A percentile compares a stretch with the other conserved stretches of the same genome.
Evolutionary conservation across 2,888 invertebrate genomes (phyloP).

Genomic region (Eurytoma californica): DNA sequence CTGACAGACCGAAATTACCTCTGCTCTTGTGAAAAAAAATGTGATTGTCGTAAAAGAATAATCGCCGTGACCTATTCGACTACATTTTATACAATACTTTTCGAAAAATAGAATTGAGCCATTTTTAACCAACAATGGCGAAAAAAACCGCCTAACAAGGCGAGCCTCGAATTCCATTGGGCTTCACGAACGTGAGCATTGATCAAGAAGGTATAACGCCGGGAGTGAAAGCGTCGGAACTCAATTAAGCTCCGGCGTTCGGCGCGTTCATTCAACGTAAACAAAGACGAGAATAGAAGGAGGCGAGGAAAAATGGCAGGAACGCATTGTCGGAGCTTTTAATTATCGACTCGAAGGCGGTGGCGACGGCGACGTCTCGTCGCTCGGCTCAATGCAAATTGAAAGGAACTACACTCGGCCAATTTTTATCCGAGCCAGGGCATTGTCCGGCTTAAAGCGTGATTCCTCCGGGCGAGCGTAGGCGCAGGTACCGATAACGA

Average conservation of each 20-base stretch:
- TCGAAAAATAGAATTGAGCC: too few species aligned
- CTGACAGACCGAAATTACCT: background rate
- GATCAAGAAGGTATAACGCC: too few species aligned
- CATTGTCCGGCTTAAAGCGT: conserved; percentile 43
- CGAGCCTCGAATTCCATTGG: too few species aligned
- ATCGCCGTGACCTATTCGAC: too few species aligned
- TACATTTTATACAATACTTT: too few species aligned
- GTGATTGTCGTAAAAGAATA: too few species aligned
- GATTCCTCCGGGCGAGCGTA: conserved; percentile 18
- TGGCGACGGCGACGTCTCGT: conserved; percentile 1
- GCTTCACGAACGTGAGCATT: too few species aligned
- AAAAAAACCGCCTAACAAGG: too few species aligned
- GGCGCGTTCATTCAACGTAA: background rate
- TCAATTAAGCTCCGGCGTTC: background rate
- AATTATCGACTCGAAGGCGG: conserved; percentile 19
- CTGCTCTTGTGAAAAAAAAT: too few species aligned
- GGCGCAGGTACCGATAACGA: background rate
- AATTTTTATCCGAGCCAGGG: conserved; percentile 23
- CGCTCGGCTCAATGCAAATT: conserved; percentile 37
- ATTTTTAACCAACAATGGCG: too few species aligned
- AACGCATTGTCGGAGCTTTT: conserved; percentile 20
- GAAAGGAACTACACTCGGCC: conserved; percentile 42
- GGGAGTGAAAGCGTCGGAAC: background rate
- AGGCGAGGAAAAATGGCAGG: background rate
- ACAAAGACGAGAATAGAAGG: background rate